phyloP scores from a whole-genome alignment of 2,888 invertebrate species.

The Ophioninae sp. region DNA sequence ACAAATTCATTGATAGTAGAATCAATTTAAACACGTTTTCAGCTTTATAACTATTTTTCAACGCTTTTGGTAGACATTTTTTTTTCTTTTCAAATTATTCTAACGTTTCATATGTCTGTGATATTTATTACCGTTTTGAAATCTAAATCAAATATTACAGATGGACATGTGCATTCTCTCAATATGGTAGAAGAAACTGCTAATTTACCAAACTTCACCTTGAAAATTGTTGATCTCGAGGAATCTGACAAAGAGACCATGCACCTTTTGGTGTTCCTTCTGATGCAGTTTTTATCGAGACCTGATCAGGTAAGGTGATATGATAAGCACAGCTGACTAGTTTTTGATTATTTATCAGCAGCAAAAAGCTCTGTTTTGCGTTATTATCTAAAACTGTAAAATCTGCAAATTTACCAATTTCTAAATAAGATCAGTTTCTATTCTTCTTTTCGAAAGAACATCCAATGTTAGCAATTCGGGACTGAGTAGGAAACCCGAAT shows the following conservation, averaged over 20 bases:
- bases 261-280: constrained; percentile 95
- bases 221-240: constrained; percentile 95
- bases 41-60: neutral
- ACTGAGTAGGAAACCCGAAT: too few species aligned
- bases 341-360: too few species aligned
- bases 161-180: constrained; percentile 92
- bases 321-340: neutral
- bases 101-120: neutral
- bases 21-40: neutral
- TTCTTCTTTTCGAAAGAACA: too few species aligned
- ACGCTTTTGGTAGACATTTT: constrained; percentile 35
- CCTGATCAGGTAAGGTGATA: constrained; percentile 85
- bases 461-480: too few species aligned
- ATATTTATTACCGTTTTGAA: neutral
- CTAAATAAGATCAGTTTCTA: too few species aligned
- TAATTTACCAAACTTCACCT: constrained; percentile 89
- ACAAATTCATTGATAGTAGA: neutral
- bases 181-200: constrained; percentile 88
- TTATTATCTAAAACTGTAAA: too few species aligned
- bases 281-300: constrained; percentile 97
- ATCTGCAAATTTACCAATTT: too few species aligned
- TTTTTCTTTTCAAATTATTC: constrained; percentile 4
- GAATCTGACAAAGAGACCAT: constrained; percentile 98
- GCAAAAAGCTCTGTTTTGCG: too few species aligned
- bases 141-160: constrained; percentile 80